Base-by-base conservation (phyloP, 2,113 vertebrate genomes). In the Apodemus speciosus region DNA sequence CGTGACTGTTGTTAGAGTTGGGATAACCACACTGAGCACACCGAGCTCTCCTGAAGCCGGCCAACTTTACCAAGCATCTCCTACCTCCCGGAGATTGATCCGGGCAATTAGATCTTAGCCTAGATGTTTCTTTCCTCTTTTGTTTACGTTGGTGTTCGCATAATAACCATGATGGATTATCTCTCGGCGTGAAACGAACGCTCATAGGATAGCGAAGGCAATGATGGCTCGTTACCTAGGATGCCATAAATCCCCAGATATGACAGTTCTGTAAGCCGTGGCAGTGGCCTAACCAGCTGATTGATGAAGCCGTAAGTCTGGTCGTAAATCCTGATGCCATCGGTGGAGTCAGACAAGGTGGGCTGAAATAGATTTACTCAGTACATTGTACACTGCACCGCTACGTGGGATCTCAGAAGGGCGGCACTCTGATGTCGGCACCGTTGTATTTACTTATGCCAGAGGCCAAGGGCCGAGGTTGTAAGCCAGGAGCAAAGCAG, bases 251-350 rank as follows among this genome's bases (percentile, higher is more conserved):
- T 95, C 64, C 77, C 21, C 2, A 1, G 85, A 5, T 9, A 2
- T 0, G 11, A 11, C 32, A 43, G 43, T 2, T 6, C 27, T 0
- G 66, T 5, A 51, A 85, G 72, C 43, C 6, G 73, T 51, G 88
- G 83, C 68, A 0, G 1, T n/a, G n/a, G 93, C 90, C 16, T 27
- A n/a, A n/a, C 77, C n/a, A 6, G 92, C 90, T 94, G 66, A 95
- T 95, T 96, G 60, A 95, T 92, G 94, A 95, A 94, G 72, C 93
- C 10, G 0, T 46, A 21, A 95, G 81, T 72, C 72, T 38, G 90
- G 68, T 81, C 1, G 69, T 95, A 73, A 93, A 94, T 96, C 91
- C 53, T 86, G 72, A 53, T 58, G 72, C 80, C 20, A 9, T 58
- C 72, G 38, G 7, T 4, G 0, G 69, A 81, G 94, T 79, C 90